A percentile compares a stretch with the other conserved stretches of the same genome.
These are phyloP conservation scores for Alectoris magna DNA, from an alignment of 2,797 vertebrate genomes.

Conservation along the genomic window DNA sequence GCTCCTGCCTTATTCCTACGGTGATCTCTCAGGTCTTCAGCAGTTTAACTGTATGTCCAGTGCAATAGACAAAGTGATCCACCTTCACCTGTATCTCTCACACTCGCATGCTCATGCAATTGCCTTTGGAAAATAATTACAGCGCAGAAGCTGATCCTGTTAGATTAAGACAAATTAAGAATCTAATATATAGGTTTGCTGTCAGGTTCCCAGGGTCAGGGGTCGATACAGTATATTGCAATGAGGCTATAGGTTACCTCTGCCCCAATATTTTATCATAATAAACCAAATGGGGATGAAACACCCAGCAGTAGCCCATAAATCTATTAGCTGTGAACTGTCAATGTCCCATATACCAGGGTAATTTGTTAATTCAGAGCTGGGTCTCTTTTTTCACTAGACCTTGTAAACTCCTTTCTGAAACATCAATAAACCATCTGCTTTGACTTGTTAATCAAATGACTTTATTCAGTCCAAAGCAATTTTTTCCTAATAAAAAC, in stretches of 20 bases:
- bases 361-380: slow-evolving; percentile 85
- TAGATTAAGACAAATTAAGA: slow-evolving; percentile 83
- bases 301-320: slow-evolving; percentile 81
- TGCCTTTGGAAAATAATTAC: slow-evolving; percentile 70
- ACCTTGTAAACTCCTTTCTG: slow-evolving; percentile 84
- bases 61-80: not conserved
- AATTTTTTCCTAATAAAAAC: slow-evolving; percentile 89
- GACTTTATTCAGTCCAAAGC: slow-evolving; percentile 86
- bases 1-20: not conserved
- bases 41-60: not conserved
- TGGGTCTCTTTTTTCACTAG: slow-evolving; percentile 79
- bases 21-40: not conserved
- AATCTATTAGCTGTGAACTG: slow-evolving; percentile 84
- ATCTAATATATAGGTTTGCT: slow-evolving; percentile 77
- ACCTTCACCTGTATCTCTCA: slow-evolving; percentile 23
- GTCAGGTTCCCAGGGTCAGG: slow-evolving; percentile 75
- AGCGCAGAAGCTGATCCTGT: slow-evolving; percentile 67
- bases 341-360: slow-evolving; percentile 79
- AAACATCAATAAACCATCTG: slow-evolving; percentile 86
- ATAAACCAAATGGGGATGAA: slow-evolving; percentile 82
- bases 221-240: slow-evolving; percentile 80
- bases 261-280: slow-evolving; percentile 83
- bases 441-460: slow-evolving; percentile 87
- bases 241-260: slow-evolving; percentile 78
- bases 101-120: not conserved